phyloP scores from a whole-genome alignment of 2,797 vertebrate genomes.

The Molossus molossus region DNA sequence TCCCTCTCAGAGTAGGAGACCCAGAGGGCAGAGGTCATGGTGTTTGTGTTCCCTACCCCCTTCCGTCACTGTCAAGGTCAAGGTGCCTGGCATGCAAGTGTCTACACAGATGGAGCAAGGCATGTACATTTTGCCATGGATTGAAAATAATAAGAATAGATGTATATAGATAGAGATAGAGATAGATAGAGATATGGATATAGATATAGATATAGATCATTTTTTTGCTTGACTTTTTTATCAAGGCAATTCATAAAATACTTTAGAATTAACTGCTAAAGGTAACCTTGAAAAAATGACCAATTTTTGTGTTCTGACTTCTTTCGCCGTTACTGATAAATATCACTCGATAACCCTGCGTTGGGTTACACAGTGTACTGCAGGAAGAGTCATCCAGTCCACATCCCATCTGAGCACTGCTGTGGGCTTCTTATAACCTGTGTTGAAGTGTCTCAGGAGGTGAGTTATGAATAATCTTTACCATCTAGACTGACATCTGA shows the following conservation, averaged over 20 bases:
- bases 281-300: slow-evolving; percentile 48
- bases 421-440: slow-evolving; percentile 85
- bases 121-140: neutral
- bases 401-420: slow-evolving; percentile 85
- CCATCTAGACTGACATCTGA: slow-evolving; percentile 80
- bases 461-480: slow-evolving; percentile 72
- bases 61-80: neutral
- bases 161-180: too few relatives aligned
- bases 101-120: neutral
- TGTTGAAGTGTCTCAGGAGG: slow-evolving; percentile 76
- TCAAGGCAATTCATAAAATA: slow-evolving; percentile 1
- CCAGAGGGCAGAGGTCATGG: neutral
- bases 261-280: neutral
- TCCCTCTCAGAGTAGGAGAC: neutral
- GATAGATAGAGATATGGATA: too few relatives aligned
- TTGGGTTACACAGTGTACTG: slow-evolving; percentile 65
- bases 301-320: slow-evolving; percentile 77
- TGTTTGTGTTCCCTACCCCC: neutral
- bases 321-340: slow-evolving; percentile 81
- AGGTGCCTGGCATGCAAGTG: neutral
- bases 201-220: neutral
- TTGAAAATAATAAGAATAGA: neutral
- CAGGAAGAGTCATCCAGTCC: slow-evolving; percentile 80
- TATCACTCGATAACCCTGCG: slow-evolving; percentile 81
- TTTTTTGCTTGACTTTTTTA: neutral